Evolutionary conservation across 2,888 invertebrate species (phyloP).

Genomic region (Celastrina argiolus): DNA sequence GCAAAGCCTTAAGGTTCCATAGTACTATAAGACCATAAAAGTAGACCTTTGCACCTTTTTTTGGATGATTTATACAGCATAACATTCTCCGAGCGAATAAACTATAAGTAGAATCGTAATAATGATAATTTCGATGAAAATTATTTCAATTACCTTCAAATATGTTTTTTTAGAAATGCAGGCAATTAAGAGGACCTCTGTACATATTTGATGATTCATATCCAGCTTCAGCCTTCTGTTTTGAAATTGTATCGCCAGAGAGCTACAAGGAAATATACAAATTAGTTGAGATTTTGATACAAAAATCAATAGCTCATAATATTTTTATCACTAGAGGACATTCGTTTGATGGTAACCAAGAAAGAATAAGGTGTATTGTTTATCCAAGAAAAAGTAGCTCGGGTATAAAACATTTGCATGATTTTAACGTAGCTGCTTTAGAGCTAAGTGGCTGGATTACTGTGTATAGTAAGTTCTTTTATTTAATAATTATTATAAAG

Average conservation of each 20-base stretch:
- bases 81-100: too few relatives aligned
- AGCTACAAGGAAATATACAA: constrained; percentile 58
- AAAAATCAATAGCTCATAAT: constrained; percentile 84
- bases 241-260: constrained; percentile 67
- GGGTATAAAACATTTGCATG: constrained; percentile 75
- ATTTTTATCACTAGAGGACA: constrained; percentile 81
- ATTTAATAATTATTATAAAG: too few relatives aligned
- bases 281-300: constrained; percentile 77
- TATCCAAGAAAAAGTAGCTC: constrained; percentile 80
- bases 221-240: constrained; percentile 84
- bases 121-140: too few relatives aligned
- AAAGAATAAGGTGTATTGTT: constrained; percentile 78
- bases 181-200: constrained; percentile 70
- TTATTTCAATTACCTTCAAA: too few relatives aligned
- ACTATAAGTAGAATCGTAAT: too few relatives aligned
- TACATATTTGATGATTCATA: constrained; percentile 68
- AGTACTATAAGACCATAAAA: too few relatives aligned
- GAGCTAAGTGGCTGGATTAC: constrained; percentile 88
- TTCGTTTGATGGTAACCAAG: constrained; percentile 40
- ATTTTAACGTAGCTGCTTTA: constrained; percentile 84
- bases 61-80: too few relatives aligned
- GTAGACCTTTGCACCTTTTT: too few relatives aligned
- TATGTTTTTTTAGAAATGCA: constrained; percentile 70
- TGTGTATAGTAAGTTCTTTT: constrained; percentile 76
- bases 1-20: too few relatives aligned